Conservation (phyloP, 2,888 invertebrate genomes). For the Cheilosia variabilis region DNA sequence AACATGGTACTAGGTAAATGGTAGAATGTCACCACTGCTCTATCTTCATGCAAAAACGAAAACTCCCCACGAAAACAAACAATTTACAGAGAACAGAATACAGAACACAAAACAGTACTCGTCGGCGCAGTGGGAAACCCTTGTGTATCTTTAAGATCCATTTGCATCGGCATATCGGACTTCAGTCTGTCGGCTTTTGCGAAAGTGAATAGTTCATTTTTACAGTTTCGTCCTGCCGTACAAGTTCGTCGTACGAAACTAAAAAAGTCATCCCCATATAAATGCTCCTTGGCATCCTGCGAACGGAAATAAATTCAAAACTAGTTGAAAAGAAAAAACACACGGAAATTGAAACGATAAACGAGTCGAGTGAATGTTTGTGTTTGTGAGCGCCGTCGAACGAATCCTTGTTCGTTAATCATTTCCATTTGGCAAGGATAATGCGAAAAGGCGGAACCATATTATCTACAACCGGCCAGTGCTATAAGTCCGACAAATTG, state of each 20-base stretch:
- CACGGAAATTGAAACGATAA: constrained; percentile 40
- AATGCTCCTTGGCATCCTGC: neutral
- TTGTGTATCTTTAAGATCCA: constrained; percentile 68
- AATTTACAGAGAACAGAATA: neutral
- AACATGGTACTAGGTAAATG: neutral
- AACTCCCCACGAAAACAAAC: constrained; percentile 33
- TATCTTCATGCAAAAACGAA: constrained; percentile 5
- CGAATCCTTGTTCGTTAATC: neutral
- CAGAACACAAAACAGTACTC: neutral
- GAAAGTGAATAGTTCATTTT: constrained; percentile 41
- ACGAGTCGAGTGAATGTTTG: neutral
- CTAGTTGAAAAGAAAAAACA: neutral
- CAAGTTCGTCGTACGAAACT: too few relatives aligned
- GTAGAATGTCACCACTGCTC: too few relatives aligned
- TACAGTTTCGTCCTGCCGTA: neutral
- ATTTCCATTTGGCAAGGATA: constrained; percentile 31
- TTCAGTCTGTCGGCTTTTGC: constrained; percentile 65
- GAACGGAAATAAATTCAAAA: constrained; percentile 16
- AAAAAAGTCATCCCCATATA: neutral
- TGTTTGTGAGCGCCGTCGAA: neutral
- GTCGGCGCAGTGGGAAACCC: constrained; percentile 17
- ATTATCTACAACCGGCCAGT: constrained; percentile 31
- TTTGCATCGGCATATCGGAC: constrained; percentile 56
- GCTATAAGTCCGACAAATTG: constrained; percentile 37
- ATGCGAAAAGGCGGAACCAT: constrained; percentile 26